These are phyloP conservation scores for Herminia tarsipennalis DNA, from an alignment of 2,888 invertebrate species.

Conservation along the genomic window DNA sequence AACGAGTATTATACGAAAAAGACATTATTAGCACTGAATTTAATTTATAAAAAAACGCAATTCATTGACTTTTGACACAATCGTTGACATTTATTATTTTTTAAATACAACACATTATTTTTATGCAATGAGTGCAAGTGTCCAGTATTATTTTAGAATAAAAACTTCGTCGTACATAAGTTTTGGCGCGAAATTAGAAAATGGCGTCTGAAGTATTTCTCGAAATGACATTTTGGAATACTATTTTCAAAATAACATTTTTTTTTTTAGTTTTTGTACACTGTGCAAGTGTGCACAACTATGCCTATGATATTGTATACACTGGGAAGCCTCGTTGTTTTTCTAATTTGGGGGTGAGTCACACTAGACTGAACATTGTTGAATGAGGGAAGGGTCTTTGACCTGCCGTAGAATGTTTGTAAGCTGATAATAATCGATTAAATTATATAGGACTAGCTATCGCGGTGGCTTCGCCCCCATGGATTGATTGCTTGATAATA, in stretches of 20 bases:
- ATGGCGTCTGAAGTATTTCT: neutral
- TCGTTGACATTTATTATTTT: too few species aligned
- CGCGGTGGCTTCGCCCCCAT: too few species aligned
- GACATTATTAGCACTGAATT: slow-evolving; percentile 26
- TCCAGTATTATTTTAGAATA: neutral
- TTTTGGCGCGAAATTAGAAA: slow-evolving; percentile 1
- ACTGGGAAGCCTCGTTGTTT: too few species aligned
- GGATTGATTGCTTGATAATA: too few species aligned
- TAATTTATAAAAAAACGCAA: neutral
- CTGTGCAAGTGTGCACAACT: neutral
- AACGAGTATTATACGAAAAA: slow-evolving; percentile 40
- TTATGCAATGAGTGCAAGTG: too few species aligned
- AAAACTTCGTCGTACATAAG: neutral
- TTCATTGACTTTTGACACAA: slow-evolving; percentile 6
- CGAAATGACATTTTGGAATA: neutral
- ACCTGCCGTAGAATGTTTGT: neutral
- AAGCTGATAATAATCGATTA: slow-evolving; percentile 1
- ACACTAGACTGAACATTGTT: slow-evolving; percentile 4
- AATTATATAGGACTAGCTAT: too few species aligned
- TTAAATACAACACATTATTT: too few species aligned
- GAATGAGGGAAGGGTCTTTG: neutral
- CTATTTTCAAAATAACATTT: slow-evolving; percentile 6
- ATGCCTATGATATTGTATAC: too few species aligned
- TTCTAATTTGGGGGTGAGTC: neutral
- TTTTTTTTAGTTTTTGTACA: too few species aligned